A percentile compares a stretch with the other conserved stretches of the same genome.
Conservation (phyloP, 2,888 invertebrate genomes). For the Anorthoa munda region DNA sequence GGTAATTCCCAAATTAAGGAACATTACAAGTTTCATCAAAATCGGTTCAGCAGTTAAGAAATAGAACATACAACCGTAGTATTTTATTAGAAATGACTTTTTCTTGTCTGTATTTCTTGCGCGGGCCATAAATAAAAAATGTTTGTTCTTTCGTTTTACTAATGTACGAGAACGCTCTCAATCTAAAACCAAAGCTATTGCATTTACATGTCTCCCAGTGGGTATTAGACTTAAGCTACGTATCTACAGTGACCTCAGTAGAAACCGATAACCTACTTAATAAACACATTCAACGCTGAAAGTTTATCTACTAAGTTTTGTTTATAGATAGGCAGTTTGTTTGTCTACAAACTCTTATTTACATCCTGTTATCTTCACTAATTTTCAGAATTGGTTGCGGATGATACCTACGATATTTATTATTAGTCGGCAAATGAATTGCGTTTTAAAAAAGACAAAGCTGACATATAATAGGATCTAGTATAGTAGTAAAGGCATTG, state of each 20-base stretch:
- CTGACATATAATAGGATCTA: no score
- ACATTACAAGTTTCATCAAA: no score
- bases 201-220: not conserved
- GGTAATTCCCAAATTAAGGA: no score
- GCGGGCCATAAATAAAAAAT: no score
- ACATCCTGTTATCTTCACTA: conserved; percentile 32
- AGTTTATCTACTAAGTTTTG: conserved; percentile 49
- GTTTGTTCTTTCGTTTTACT: no score
- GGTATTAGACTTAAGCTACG: conserved; percentile 16
- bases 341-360: conserved; percentile 35
- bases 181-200: no score
- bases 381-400: conserved; percentile 31
- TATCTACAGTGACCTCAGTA: conserved; percentile 21
- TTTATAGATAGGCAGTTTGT: conserved; percentile 32
- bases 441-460: not conserved
- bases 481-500: no score
- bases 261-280: conserved; percentile 54
- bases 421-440: not conserved
- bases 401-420: not conserved
- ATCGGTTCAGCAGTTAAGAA: no score
- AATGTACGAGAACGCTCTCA: no score
- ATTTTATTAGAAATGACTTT: no score
- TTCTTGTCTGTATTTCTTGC: no score
- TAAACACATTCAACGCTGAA: conserved; percentile 43
- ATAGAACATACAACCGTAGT: no score